Conservation (phyloP, 1,140 invertebrate genomes). For the Cydia pomonella region DNA sequence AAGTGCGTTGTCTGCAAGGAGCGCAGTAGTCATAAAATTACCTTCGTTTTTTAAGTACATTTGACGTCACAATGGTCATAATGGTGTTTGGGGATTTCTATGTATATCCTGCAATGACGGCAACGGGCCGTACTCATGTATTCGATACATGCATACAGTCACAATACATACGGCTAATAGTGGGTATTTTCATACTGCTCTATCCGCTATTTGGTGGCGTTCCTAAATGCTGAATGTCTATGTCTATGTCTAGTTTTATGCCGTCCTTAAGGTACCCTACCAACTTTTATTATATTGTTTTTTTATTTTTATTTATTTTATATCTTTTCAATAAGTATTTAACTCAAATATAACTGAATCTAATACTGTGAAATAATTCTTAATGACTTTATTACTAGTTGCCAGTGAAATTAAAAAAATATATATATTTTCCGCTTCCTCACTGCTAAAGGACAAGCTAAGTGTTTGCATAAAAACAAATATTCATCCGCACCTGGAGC, state of each 20-base stretch:
- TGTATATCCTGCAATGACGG: neutral
- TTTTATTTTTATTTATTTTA: too few species aligned
- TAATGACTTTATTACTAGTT: neutral
- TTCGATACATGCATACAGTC: neutral
- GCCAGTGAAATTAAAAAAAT: neutral
- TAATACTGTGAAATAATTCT: neutral
- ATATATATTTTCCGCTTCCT: neutral
- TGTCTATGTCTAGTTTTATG: too few species aligned
- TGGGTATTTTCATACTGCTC: too few species aligned
- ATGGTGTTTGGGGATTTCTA: slow-evolving; percentile 2
- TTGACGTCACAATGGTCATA: slow-evolving; percentile 2
- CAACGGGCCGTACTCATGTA: neutral
- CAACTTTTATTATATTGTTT: too few species aligned
- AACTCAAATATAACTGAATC: too few species aligned
- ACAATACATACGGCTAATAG: neutral
- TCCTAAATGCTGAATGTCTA: too few species aligned
- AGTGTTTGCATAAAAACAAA: neutral
- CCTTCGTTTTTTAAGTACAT: neutral
- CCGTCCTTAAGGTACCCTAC: too few species aligned
- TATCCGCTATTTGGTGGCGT: too few species aligned
- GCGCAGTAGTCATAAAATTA: neutral
- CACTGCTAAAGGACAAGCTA: neutral
- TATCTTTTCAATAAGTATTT: too few species aligned
- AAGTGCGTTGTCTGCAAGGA: neutral
- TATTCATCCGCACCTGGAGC: neutral